Evolutionary conservation across 2,113 vertebrate species (phyloP).

Genomic region (Sinocyclocheilus anshuiensis): DNA sequence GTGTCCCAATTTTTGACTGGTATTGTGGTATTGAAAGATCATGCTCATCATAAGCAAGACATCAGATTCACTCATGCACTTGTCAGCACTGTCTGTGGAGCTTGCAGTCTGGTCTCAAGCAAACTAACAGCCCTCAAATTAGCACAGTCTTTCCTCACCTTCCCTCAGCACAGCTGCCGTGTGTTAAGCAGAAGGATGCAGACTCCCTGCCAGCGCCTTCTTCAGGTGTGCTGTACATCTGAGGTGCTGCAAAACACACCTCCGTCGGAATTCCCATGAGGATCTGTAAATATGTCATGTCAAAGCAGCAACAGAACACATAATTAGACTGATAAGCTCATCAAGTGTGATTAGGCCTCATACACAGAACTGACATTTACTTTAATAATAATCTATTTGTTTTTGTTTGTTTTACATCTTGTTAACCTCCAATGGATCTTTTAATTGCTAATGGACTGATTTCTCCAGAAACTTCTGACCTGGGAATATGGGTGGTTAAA

Average conservation of each 20-base stretch:
- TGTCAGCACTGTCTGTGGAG: slow-evolving; percentile 24
- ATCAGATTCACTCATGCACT: not conserved
- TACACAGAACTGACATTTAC: too few species aligned
- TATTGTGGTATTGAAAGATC: not conserved
- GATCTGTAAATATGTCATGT: too few species aligned
- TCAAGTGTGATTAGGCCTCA: too few species aligned
- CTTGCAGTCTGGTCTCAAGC: not conserved
- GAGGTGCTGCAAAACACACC: slow-evolving; percentile 20
- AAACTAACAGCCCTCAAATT: slow-evolving; percentile 24
- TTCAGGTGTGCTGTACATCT: slow-evolving; percentile 35
- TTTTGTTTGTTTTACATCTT: too few species aligned
- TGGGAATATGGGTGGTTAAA: too few species aligned
- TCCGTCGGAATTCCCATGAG: not conserved
- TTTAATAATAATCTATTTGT: too few species aligned
- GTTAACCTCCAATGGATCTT: too few species aligned
- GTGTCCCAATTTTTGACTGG: not conserved
- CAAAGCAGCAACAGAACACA: too few species aligned
- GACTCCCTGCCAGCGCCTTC: not conserved
- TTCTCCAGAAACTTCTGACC: too few species aligned
- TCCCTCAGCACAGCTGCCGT: slow-evolving; percentile 26
- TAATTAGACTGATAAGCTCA: too few species aligned
- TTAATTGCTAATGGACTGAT: too few species aligned
- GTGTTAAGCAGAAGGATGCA: slow-evolving; percentile 39
- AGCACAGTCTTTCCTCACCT: slow-evolving; percentile 46
- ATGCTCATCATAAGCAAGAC: slow-evolving; percentile 5